Evolutionary conservation across 2,797 vertebrate species (phyloP).

Genomic region (Lindbergichthys nudifrons): DNA sequence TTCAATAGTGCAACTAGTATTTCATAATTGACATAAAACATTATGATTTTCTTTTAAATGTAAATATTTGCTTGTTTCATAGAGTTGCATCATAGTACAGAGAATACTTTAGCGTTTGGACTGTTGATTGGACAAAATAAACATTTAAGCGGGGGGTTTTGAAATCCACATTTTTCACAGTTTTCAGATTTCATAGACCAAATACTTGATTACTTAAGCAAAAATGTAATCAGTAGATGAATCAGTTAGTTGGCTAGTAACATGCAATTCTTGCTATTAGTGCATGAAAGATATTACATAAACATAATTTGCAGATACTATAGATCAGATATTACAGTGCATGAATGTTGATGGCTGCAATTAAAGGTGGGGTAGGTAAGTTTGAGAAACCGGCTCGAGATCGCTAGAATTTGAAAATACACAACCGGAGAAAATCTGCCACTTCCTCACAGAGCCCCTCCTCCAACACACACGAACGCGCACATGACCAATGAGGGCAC

Average conservation of each 20-base stretch:
- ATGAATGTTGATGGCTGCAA: background rate
- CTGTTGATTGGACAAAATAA: background rate
- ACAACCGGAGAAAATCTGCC: too few relatives aligned
- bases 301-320: background rate
- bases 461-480: too few relatives aligned
- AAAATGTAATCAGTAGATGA: background rate
- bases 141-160: too few relatives aligned
- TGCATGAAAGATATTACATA: background rate
- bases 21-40: background rate
- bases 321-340: background rate
- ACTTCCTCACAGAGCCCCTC: too few relatives aligned
- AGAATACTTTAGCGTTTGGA: background rate
- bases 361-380: too few relatives aligned
- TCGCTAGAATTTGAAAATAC: too few relatives aligned
- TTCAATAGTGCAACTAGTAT: background rate
- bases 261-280: background rate
- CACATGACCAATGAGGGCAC: too few relatives aligned
- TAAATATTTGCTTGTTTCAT: background rate
- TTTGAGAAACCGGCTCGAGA: too few relatives aligned
- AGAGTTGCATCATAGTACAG: background rate
- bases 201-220: background rate
- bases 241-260: background rate
- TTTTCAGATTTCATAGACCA: background rate
- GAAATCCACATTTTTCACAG: background rate
- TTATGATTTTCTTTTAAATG: background rate